Evolutionary conservation across 1,140 invertebrate species (phyloP).

Genomic region (Melitaea cinxia): DNA sequence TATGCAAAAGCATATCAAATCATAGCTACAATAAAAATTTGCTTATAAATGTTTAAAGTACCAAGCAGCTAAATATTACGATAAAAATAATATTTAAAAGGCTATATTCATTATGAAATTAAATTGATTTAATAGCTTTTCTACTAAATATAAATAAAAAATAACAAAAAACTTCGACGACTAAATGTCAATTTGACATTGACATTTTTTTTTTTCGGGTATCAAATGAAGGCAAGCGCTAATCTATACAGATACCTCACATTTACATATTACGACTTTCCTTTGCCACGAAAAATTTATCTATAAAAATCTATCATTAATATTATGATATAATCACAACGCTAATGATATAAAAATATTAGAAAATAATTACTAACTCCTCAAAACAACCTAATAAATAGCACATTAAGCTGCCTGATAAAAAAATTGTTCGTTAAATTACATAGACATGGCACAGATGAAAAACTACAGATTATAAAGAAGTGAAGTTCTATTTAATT

Average conservation of each 20-base stretch:
- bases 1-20: not conserved
- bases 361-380: not conserved
- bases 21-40: not conserved
- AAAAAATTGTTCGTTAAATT: not conserved
- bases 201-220: no score
- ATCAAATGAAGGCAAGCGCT: no score
- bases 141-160: not conserved
- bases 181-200: not conserved
- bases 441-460: conserved; percentile 7
- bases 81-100: not conserved
- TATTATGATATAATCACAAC: conserved; percentile 10
- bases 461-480: not conserved
- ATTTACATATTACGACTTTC: not conserved
- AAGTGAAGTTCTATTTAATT: no score
- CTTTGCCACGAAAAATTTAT: not conserved
- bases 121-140: not conserved
- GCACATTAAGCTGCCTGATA: not conserved
- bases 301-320: not conserved
- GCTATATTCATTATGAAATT: not conserved
- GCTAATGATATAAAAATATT: conserved; percentile 2
- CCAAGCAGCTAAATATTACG: not conserved
- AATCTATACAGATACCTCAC: no score
- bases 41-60: not conserved
- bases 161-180: not conserved
- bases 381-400: not conserved